A percentile compares a stretch with the other conserved stretches of the same genome.
phyloP scores from a whole-genome alignment of 2,888 invertebrate species.

The Uloborus plumipes region DNA sequence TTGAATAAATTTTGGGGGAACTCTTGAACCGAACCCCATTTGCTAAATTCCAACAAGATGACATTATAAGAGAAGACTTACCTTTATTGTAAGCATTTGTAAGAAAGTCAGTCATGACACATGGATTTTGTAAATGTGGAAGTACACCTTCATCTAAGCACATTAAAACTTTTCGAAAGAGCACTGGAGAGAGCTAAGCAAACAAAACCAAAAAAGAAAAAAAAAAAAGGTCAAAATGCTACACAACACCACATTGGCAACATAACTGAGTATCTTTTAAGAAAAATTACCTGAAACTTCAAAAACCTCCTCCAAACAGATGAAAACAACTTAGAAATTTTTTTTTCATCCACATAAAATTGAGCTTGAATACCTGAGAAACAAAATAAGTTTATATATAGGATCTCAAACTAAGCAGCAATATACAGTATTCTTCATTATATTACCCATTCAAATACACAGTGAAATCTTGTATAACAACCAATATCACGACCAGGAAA shows the following conservation, averaged over 20 bases:
- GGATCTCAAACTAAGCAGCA: too few relatives aligned
- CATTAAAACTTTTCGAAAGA: conserved; percentile 84
- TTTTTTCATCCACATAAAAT: conserved; percentile 26
- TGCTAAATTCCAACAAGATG: too few relatives aligned
- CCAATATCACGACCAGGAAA: too few relatives aligned
- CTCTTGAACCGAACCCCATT: too few relatives aligned
- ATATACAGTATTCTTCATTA: too few relatives aligned
- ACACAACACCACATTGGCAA: not conserved
- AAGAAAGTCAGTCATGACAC: conserved; percentile 90
- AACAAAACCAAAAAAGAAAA: not conserved
- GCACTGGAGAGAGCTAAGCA: conserved; percentile 74
- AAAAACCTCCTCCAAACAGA: conserved; percentile 25
- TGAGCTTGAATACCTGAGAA: conserved; percentile 3
- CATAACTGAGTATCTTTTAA: too few relatives aligned
- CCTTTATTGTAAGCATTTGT: conserved; percentile 89
- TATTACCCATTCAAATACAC: too few relatives aligned
- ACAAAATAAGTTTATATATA: not conserved
- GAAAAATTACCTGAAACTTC: conserved; percentile 25
- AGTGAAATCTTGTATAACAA: too few relatives aligned
- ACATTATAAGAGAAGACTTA: conserved; percentile 70
- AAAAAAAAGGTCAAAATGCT: too few relatives aligned
- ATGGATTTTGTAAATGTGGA: conserved; percentile 83
- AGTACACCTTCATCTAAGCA: conserved; percentile 86
- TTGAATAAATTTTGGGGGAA: too few relatives aligned
- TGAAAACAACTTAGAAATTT: conserved; percentile 32